A percentile compares a stretch with the other conserved stretches of the same genome.
Conservation (phyloP, 2,113 vertebrate species). For the Calidris pugnax region DNA sequence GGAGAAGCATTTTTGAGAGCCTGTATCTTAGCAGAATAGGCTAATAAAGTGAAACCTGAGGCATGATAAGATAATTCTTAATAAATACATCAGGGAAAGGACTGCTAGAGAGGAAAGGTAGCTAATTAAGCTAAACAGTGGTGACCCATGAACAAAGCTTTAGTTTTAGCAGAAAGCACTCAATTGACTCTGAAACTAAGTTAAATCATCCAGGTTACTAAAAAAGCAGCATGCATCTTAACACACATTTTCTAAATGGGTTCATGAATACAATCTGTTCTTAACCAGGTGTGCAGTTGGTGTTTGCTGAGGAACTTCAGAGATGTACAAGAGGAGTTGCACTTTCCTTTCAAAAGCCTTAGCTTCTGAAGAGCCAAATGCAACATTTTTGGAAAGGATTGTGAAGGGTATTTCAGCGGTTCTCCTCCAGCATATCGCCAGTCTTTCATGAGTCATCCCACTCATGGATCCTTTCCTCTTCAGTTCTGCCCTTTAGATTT, state of each 20-base stretch:
- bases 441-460: neutral
- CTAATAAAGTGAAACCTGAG: neutral
- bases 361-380: neutral
- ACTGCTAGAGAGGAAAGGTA: neutral
- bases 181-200: neutral
- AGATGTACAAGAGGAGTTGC: neutral
- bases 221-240: neutral
- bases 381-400: neutral
- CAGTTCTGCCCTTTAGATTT: neutral
- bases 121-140: neutral
- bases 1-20: neutral
- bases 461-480: neutral
- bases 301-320: neutral
- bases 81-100: neutral
- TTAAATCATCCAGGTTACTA: neutral
- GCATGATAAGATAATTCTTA: neutral
- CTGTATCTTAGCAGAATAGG: neutral
- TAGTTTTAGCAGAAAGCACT: neutral
- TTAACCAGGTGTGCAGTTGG: rapidly evolving
- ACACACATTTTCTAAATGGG: neutral
- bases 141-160: neutral
- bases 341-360: neutral
- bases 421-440: neutral
- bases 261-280: neutral
- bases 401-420: neutral